phyloP scores from a whole-genome alignment of 2,888 invertebrate species.

The Eudemis profundana region DNA sequence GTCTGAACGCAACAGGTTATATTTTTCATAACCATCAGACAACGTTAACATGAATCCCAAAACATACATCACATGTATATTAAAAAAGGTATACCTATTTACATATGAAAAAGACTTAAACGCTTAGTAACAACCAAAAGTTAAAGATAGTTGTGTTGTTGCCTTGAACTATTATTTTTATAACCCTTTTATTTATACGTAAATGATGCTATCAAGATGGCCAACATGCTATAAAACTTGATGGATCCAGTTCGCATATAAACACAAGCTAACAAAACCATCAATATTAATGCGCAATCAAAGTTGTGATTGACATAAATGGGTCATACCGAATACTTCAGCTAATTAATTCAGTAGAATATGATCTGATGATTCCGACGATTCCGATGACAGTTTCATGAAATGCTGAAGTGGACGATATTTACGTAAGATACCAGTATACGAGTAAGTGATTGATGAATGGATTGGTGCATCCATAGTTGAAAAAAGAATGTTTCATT shows the following conservation, averaged over 20 bases:
- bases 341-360: neutral
- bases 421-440: too few relatives aligned
- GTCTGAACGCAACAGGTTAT: too few relatives aligned
- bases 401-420: neutral
- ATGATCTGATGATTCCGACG: too few relatives aligned
- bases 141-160: neutral
- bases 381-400: neutral
- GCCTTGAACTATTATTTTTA: constrained; percentile 17
- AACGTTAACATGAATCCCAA: too few relatives aligned
- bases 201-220: constrained; percentile 26
- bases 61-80: too few relatives aligned
- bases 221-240: constrained; percentile 31
- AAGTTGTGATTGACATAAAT: constrained; percentile 55
- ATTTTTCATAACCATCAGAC: too few relatives aligned
- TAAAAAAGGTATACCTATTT: too few relatives aligned
- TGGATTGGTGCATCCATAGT: too few relatives aligned
- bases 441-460: too few relatives aligned
- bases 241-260: constrained; percentile 25
- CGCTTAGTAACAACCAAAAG: neutral
- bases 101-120: too few relatives aligned
- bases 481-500: neutral
- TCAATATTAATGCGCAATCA: constrained; percentile 52
- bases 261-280: constrained; percentile 45
- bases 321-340: constrained; percentile 42
- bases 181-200: constrained; percentile 4